Conservation (phyloP, 2,797 vertebrate species). For the Cryptoblepharus egeriae region DNA sequence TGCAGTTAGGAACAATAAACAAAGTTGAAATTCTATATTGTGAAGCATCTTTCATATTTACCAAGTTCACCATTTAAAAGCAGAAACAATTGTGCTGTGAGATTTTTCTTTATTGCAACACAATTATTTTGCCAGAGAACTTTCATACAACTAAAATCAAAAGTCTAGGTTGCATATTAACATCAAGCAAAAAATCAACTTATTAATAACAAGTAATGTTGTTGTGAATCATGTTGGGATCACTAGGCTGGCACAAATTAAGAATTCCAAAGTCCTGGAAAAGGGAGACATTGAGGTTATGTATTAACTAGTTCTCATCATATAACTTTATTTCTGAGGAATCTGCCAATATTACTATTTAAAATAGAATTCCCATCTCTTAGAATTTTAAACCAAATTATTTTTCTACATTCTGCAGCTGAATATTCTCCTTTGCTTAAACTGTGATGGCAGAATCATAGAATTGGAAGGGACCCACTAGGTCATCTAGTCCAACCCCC, state of each 20-base stretch:
- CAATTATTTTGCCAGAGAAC: background rate
- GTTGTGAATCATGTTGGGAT: background rate
- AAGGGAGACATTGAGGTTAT: background rate
- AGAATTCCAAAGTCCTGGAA: constrained; percentile 17
- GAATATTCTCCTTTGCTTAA: background rate
- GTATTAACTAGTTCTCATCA: constrained; percentile 19
- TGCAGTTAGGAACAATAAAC: background rate
- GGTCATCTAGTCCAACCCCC: too few species aligned
- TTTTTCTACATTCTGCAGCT: background rate
- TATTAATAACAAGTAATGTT: background rate
- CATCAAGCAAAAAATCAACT: background rate
- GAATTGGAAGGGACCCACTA: too few species aligned
- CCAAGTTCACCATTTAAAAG: background rate
- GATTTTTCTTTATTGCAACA: background rate
- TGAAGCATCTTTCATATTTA: background rate
- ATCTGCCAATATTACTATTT: background rate
- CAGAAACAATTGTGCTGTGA: background rate
- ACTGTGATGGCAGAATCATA: background rate
- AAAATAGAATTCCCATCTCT: background rate
- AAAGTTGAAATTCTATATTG: background rate
- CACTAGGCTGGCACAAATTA: background rate
- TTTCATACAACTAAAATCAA: background rate
- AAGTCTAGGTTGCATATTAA: background rate
- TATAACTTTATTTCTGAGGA: background rate
- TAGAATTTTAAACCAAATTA: background rate